Percentiles rank a stretch among this genome's conserved stretches.
phyloP scores from a whole-genome alignment of 2,113 vertebrate genomes.

The Neofelis nebulosa region DNA sequence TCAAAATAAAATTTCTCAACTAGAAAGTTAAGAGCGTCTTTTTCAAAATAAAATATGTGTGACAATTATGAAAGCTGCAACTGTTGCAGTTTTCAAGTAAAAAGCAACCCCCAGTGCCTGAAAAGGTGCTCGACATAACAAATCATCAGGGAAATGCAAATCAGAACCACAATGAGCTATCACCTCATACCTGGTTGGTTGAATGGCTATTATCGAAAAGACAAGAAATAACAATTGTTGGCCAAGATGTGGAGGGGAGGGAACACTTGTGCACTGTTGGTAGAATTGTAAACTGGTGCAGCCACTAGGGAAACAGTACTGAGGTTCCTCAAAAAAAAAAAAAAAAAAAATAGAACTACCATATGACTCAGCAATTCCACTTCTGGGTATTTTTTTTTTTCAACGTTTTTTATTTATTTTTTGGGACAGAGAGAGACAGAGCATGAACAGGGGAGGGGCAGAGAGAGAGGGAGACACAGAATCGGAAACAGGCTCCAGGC shows the following conservation, averaged over 20 bases:
- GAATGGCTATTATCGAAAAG: neutral
- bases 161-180: neutral
- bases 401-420: no score
- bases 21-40: neutral
- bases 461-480: no score
- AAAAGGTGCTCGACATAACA: neutral
- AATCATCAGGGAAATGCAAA: neutral
- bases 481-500: no score
- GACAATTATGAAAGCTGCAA: neutral
- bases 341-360: neutral
- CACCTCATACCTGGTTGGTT: neutral
- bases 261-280: neutral
- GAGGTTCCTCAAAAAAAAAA: neutral
- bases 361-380: neutral
- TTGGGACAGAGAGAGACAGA: no score
- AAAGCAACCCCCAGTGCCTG: neutral
- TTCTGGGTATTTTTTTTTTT: neutral
- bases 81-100: neutral
- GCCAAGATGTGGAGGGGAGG: neutral
- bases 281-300: neutral
- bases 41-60: neutral
- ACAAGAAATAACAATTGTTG: neutral
- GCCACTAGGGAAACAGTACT: neutral
- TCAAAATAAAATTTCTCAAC: neutral
- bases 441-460: no score